Evolutionary conservation across 2,888 invertebrate species (phyloP).

Genomic region (Pedicia rivosa): DNA sequence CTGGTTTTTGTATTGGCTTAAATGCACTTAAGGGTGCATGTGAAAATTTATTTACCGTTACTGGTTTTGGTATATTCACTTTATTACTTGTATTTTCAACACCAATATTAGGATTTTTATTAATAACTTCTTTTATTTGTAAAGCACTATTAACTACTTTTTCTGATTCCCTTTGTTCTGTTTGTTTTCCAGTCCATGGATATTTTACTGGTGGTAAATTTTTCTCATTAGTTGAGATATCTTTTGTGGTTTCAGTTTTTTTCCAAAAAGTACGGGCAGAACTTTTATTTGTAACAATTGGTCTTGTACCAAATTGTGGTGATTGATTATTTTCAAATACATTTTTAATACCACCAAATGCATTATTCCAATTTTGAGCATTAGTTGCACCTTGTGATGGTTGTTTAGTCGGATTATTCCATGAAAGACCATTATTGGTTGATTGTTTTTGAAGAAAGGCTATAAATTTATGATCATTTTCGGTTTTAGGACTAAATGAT

Average conservation of each 20-base stretch:
- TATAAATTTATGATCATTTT: slow-evolving; percentile 69
- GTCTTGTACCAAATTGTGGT: slow-evolving; percentile 14
- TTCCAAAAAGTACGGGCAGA: slow-evolving; percentile 47
- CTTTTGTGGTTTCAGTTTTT: slow-evolving; percentile 29
- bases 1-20: slow-evolving; percentile 35
- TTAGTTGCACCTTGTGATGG: slow-evolving; percentile 4
- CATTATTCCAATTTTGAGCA: slow-evolving; percentile 53
- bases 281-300: slow-evolving; percentile 30
- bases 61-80: slow-evolving; percentile 33
- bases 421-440: slow-evolving; percentile 19
- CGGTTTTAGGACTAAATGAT: slow-evolving; percentile 63
- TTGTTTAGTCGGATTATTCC: background rate
- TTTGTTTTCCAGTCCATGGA: slow-evolving; percentile 30
- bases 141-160: slow-evolving; percentile 6
- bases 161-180: slow-evolving; percentile 17
- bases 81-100: too few relatives aligned
- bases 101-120: too few relatives aligned
- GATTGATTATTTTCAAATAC: slow-evolving; percentile 47
- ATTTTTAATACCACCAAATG: slow-evolving; percentile 71
- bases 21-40: slow-evolving; percentile 66
- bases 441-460: slow-evolving; percentile 63
- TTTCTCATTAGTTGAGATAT: background rate
- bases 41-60: slow-evolving; percentile 50
- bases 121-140: too few relatives aligned
- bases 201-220: slow-evolving; percentile 28